A percentile compares a stretch with the other conserved stretches of the same genome.
These are phyloP conservation scores for Perca schrenkii DNA, from an alignment of 2,113 vertebrate species.

Conservation along the genomic window DNA sequence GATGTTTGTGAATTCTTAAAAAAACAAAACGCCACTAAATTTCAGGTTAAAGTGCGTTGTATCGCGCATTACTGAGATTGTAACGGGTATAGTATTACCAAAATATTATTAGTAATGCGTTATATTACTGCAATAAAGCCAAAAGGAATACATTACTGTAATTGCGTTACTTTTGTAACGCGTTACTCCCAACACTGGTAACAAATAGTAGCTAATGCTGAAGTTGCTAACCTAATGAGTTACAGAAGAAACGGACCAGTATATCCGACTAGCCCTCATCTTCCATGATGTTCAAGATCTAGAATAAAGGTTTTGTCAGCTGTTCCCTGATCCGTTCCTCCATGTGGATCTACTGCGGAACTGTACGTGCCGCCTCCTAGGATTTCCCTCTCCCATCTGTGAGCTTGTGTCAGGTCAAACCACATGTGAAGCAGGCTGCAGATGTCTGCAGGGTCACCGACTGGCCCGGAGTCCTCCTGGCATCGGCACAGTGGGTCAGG, in stretches of 20 bases:
- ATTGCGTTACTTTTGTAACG: no score
- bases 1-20: no score
- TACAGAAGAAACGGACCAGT: not conserved
- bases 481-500: slow-evolving; percentile 12
- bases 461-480: slow-evolving; percentile 47
- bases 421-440: slow-evolving; percentile 55
- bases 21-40: no score
- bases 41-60: no score
- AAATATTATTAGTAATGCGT: no score
- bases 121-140: no score
- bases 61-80: no score
- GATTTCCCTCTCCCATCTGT: slow-evolving; percentile 59
- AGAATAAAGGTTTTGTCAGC: slow-evolving; percentile 45
- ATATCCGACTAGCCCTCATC: not conserved
- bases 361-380: slow-evolving; percentile 25
- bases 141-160: no score
- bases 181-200: not conserved
- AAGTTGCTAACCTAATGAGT: not conserved
- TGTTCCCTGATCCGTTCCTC: slow-evolving; percentile 41
- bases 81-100: no score
- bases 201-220: not conserved
- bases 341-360: not conserved
- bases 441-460: slow-evolving; percentile 56
- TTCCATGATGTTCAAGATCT: not conserved
- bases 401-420: slow-evolving; percentile 23